Conservation (phyloP, 2,797 vertebrate genomes). For the Parauchenoglanis ngamensis region DNA sequence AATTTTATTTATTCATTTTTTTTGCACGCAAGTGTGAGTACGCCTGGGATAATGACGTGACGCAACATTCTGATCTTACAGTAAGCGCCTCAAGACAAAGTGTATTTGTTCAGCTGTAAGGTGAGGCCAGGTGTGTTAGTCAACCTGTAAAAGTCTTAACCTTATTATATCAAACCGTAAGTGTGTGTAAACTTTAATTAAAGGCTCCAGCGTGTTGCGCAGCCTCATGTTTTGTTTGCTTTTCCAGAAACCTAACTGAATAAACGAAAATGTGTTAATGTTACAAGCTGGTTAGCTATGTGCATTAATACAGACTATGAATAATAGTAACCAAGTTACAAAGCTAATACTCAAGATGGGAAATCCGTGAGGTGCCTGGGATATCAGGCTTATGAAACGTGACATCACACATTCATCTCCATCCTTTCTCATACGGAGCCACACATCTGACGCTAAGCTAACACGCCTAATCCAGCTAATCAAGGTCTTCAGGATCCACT, state of each 20-base stretch:
- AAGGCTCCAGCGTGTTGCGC: neutral
- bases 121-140: neutral
- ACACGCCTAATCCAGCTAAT: slow-evolving; percentile 16
- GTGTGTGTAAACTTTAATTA: neutral
- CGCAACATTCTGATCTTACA: neutral
- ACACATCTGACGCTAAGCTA: neutral
- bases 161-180: neutral
- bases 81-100: neutral
- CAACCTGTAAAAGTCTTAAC: neutral
- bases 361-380: too few species aligned
- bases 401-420: neutral
- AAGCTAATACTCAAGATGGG: too few species aligned
- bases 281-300: neutral
- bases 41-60: too few species aligned
- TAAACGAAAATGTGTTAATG: neutral
- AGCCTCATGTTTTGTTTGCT: neutral
- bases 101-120: neutral
- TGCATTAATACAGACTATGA: too few species aligned
- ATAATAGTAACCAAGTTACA: too few species aligned
- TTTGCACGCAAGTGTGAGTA: too few species aligned
- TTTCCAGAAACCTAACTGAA: neutral
- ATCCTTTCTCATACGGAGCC: neutral
- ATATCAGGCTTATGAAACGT: neutral
- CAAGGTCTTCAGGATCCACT: neutral
- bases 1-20: too few species aligned